phyloP scores from a whole-genome alignment of 2,113 vertebrate genomes.

The Notothenia rossii region DNA sequence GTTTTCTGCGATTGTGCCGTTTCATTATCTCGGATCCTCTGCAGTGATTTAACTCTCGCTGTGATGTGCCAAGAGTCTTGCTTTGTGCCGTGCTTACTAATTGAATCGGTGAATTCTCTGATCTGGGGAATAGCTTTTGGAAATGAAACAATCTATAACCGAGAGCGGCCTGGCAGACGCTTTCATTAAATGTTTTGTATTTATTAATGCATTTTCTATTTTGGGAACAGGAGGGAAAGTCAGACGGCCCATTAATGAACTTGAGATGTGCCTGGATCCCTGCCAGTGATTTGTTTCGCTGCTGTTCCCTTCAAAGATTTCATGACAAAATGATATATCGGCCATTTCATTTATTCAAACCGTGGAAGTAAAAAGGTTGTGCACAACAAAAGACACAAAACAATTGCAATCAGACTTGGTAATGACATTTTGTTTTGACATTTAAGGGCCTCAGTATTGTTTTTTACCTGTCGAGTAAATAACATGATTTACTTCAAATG shows the following conservation, averaged over 20 bases:
- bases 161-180: constrained; percentile 17
- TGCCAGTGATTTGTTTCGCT: constrained; percentile 2
- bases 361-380: background rate
- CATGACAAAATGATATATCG: background rate
- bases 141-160: constrained; percentile 39
- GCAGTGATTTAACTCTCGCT: background rate
- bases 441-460: background rate
- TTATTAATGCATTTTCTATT: constrained; percentile 50
- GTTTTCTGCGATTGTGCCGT: background rate
- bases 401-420: too few species aligned
- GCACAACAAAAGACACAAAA: too few species aligned
- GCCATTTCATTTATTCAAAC: constrained; percentile 18
- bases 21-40: constrained; percentile 16
- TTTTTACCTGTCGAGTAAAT: background rate
- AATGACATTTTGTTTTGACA: too few species aligned
- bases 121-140: constrained; percentile 39
- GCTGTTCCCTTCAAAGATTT: constrained; percentile 6
- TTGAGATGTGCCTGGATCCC: background rate
- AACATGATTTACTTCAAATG: background rate
- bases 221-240: background rate
- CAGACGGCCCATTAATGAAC: constrained; percentile 6
- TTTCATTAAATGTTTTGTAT: constrained; percentile 23
- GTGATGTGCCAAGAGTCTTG: constrained; percentile 23
- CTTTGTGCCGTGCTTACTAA: constrained; percentile 31
- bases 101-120: constrained; percentile 21